Percentiles rank a stretch among this genome's conserved stretches.
These are phyloP conservation scores for Etheostoma nigrum DNA, from an alignment of 2,797 vertebrate genomes.

Conservation along the genomic window DNA sequence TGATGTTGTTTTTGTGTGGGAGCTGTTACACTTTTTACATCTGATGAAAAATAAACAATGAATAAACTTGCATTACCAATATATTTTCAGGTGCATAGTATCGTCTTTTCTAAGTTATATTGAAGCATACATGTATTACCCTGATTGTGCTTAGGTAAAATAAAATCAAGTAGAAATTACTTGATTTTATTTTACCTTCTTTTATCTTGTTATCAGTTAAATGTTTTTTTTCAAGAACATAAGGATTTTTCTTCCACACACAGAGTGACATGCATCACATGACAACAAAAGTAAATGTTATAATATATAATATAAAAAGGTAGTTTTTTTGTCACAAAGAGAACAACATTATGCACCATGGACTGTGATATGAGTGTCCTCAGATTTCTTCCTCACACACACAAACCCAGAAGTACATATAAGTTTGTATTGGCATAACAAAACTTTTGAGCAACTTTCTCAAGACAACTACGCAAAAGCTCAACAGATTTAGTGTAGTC, in stretches of 20 bases:
- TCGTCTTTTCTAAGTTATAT: not conserved
- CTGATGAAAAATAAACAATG: not conserved
- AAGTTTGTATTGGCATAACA: not conserved
- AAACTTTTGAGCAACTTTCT: not conserved
- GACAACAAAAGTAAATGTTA: not conserved
- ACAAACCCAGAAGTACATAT: slow-evolving; percentile 79
- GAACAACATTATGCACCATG: not conserved
- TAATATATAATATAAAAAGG: not conserved
- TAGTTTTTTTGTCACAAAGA: not conserved
- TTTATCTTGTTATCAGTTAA: not conserved
- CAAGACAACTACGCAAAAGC: not conserved
- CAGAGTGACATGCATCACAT: not conserved
- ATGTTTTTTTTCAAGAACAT: too few relatives aligned
- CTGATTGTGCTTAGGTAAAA: not conserved
- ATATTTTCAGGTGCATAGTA: not conserved
- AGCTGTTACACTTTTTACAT: not conserved
- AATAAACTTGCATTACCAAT: not conserved
- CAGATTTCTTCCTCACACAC: slow-evolving; percentile 68
- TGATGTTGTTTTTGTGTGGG: not conserved
- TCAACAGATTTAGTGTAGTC: not conserved
- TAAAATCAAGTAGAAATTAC: too few relatives aligned
- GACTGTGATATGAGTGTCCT: slow-evolving; percentile 41
- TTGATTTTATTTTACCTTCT: not conserved
- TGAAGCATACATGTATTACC: not conserved
- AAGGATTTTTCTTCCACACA: not conserved